These are phyloP conservation scores for Polyergus mexicanus DNA, from an alignment of 1,140 invertebrate genomes.

Conservation along the genomic window DNA sequence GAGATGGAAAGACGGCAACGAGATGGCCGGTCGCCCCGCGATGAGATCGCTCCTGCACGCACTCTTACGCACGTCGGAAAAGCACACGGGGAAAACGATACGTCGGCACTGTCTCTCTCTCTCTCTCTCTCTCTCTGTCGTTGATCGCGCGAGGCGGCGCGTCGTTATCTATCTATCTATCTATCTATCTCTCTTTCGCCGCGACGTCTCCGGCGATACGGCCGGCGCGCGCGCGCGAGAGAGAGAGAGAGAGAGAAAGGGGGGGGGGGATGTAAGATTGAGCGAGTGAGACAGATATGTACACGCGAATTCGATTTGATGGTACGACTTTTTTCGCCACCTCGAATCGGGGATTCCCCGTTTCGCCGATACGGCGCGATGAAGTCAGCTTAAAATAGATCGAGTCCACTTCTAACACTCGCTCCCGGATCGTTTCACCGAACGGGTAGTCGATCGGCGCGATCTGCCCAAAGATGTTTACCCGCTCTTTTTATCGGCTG, in stretches of 20 bases:
- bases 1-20: not conserved
- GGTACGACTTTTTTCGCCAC: conserved; percentile 49
- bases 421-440: conserved; percentile 4
- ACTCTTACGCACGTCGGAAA: not conserved
- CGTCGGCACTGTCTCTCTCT: conserved; percentile 7
- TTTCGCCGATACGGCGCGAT: not conserved
- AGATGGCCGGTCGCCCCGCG: not conserved
- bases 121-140: conserved; percentile 15
- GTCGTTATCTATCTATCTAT: conserved; percentile 41
- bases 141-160: not conserved
- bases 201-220: conserved; percentile 42
- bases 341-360: not conserved
- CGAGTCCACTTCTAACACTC: conserved; percentile 15
- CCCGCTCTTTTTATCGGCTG: no score
- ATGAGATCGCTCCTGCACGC: not conserved
- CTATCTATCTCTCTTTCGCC: conserved; percentile 30
- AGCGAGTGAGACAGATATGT: conserved; percentile 50
- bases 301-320: conserved; percentile 66
- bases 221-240: conserved; percentile 50
- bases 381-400: conserved; percentile 77
- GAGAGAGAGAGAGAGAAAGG: conserved; percentile 11
- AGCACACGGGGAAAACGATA: not conserved
- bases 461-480: not conserved
- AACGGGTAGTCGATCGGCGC: conserved; percentile 32
- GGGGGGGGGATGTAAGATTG: not conserved